These are phyloP conservation scores for Mormyrus proboscirostris DNA, from an alignment of 2,797 vertebrate species.

Conservation along the genomic window DNA sequence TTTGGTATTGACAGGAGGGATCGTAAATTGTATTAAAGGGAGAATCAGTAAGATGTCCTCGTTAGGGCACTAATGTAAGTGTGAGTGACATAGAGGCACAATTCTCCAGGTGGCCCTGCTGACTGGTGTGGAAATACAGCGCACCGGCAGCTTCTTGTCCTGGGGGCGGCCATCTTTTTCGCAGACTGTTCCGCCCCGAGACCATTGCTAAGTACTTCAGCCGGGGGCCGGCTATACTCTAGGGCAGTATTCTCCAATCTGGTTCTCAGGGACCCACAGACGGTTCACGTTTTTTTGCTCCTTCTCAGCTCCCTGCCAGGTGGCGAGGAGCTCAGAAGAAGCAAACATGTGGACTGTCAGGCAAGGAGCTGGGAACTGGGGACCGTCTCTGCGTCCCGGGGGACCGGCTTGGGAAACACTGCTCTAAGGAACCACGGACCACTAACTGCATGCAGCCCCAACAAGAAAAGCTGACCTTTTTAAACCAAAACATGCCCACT, in stretches of 20 bases:
- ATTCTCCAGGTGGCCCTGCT: constrained; percentile 77
- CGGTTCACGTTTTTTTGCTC: not conserved
- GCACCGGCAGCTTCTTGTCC: constrained; percentile 73
- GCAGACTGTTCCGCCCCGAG: constrained; percentile 77
- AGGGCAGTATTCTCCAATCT: constrained; percentile 61
- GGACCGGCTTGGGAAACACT: not conserved
- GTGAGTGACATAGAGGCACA: constrained; percentile 28
- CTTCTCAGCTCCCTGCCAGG: not conserved
- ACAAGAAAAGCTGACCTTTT: not conserved
- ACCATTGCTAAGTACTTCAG: constrained; percentile 76
- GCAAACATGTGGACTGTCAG: not conserved
- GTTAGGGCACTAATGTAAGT: not conserved
- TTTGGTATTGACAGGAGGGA: not conserved
- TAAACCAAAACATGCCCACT: not conserved
- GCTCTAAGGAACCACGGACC: constrained; percentile 53
- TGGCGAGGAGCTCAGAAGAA: not conserved
- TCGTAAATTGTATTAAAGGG: not conserved
- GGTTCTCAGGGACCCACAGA: not conserved
- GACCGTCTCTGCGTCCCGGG: not conserved
- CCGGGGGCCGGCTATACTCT: constrained; percentile 41
- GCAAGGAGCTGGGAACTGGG: not conserved
- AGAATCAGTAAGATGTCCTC: not conserved
- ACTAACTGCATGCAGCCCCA: constrained; percentile 6
- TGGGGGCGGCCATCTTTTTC: constrained; percentile 76
- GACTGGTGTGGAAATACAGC: constrained; percentile 65